Evolutionary conservation across 2,888 invertebrate genomes (phyloP).

Genomic region (Eurois occulta): DNA sequence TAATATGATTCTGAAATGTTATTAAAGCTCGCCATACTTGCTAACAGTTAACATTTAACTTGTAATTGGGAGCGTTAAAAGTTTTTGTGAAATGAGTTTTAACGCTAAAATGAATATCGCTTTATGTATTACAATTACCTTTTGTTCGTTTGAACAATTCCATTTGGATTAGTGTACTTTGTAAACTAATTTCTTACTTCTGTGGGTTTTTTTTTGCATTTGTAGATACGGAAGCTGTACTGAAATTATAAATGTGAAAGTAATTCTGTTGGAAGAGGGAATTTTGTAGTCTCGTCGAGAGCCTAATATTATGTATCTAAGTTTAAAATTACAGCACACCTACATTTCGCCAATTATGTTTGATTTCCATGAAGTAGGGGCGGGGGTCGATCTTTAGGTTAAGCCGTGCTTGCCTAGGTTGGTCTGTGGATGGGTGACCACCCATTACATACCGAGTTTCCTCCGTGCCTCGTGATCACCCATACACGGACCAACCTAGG

Average conservation of each 20-base stretch:
- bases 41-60: conserved; percentile 21
- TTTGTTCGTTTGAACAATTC: conserved; percentile 15
- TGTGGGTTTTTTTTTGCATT: background rate
- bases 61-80: conserved; percentile 21
- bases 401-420: too few relatives aligned
- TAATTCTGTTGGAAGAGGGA: background rate
- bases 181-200: background rate
- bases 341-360: background rate
- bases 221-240: background rate
- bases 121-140: conserved; percentile 6
- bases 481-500: too few relatives aligned
- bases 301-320: background rate
- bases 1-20: conserved; percentile 27
- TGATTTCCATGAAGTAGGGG: background rate
- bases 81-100: conserved; percentile 39
- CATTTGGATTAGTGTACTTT: background rate
- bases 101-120: conserved; percentile 7
- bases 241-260: background rate
- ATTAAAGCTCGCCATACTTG: conserved; percentile 7
- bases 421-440: too few relatives aligned
- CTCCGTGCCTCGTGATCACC: too few relatives aligned
- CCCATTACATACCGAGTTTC: too few relatives aligned
- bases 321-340: background rate
- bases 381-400: too few relatives aligned
- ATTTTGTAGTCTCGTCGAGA: background rate